Conservation (phyloP, 2,797 vertebrate species). For the Coracias cyanogaster region DNA sequence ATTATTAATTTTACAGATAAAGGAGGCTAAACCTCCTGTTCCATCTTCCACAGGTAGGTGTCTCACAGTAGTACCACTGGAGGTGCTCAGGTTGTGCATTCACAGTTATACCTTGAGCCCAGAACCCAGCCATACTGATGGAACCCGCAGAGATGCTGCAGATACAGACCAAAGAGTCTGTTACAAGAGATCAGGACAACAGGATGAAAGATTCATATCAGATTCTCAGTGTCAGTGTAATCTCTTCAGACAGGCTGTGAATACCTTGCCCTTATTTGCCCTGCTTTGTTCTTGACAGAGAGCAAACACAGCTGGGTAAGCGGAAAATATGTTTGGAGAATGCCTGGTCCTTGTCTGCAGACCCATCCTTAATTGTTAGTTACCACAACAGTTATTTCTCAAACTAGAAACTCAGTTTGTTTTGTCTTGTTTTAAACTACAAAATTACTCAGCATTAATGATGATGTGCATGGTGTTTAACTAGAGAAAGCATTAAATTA, state of each 20-base stretch:
- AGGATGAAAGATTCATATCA: neutral
- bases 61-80: neutral
- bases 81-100: neutral
- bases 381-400: neutral
- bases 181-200: neutral
- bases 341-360: neutral
- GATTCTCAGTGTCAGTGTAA: neutral
- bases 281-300: neutral
- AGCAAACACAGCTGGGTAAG: neutral
- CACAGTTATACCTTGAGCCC: neutral
- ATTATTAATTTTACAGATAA: neutral
- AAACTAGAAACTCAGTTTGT: neutral
- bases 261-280: neutral
- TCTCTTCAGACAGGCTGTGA: neutral
- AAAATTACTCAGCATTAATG: neutral
- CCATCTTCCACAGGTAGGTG: neutral
- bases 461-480: neutral
- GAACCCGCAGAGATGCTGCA: neutral
- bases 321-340: neutral
- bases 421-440: neutral
- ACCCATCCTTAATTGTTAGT: neutral
- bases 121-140: neutral
- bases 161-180: accelerated
- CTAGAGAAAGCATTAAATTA: neutral
- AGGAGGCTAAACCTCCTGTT: neutral